Conservation (phyloP, 1,140 invertebrate species). For the Zophobas morio region DNA sequence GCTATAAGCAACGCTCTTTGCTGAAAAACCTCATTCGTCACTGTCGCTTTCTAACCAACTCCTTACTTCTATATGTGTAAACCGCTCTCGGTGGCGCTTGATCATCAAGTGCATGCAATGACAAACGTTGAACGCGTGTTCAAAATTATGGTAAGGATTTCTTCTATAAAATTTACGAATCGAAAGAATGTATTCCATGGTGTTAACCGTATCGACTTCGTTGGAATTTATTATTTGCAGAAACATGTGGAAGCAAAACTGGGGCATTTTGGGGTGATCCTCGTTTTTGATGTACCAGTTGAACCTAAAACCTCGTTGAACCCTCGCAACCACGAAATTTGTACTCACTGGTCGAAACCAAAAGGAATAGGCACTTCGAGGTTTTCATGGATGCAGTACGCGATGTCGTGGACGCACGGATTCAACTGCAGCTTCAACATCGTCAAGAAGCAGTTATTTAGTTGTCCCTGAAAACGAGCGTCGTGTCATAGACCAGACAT, state of each 20-base stretch:
- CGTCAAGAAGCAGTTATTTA: conserved; percentile 34
- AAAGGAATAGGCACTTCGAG: conserved; percentile 45
- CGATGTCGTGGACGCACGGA: conserved; percentile 57
- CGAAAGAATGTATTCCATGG: conserved; percentile 68
- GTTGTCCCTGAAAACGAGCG: background rate
- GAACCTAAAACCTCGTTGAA: conserved; percentile 65
- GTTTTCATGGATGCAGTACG: conserved; percentile 45
- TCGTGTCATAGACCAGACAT: too few relatives aligned
- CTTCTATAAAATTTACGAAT: conserved; percentile 69
- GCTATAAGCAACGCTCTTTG: conserved; percentile 70
- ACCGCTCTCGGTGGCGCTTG: conserved; percentile 67
- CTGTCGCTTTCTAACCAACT: background rate
- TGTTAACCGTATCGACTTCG: conserved; percentile 64
- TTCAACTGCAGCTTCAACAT: conserved; percentile 53
- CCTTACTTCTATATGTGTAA: conserved; percentile 69
- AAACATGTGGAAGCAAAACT: conserved; percentile 70
- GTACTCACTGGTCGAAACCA: conserved; percentile 55
- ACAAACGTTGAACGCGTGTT: conserved; percentile 73
- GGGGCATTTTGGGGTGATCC: conserved; percentile 68
- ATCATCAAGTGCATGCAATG: conserved; percentile 74
- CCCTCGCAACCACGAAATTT: background rate
- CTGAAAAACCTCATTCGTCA: conserved; percentile 62
- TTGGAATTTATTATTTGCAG: conserved; percentile 66
- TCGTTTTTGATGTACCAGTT: conserved; percentile 70
- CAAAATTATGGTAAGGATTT: conserved; percentile 74